A percentile compares a stretch with the other conserved stretches of the same genome.
Evolutionary conservation across 2,113 vertebrate genomes (phyloP).

Genomic region (Anarrhichthys ocellatus): DNA sequence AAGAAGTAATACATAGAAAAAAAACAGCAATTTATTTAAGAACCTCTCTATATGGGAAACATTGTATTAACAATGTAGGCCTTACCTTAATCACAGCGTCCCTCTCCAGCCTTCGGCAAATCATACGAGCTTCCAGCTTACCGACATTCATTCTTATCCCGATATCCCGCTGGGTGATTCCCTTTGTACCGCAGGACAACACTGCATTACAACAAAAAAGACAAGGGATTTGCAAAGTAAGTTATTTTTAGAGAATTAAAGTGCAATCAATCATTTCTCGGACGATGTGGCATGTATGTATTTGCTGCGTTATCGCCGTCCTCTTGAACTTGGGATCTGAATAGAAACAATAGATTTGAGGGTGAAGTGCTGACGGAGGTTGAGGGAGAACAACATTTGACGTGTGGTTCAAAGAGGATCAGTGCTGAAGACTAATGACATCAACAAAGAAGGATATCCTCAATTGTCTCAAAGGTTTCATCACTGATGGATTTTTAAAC

Average conservation of each 20-base stretch:
- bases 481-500: background rate
- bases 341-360: background rate
- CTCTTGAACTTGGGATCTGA: background rate
- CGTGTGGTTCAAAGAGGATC: background rate
- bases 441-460: background rate
- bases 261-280: background rate
- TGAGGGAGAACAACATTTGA: background rate
- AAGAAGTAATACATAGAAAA: background rate
- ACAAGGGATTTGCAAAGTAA: background rate
- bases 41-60: background rate
- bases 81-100: slow-evolving; percentile 90
- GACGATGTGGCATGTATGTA: background rate
- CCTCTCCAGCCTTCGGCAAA: slow-evolving; percentile 90
- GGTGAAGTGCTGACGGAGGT: background rate
- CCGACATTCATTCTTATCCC: slow-evolving; percentile 89
- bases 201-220: slow-evolving; percentile 81
- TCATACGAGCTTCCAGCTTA: slow-evolving; percentile 93
- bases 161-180: slow-evolving; percentile 90
- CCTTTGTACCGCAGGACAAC: slow-evolving; percentile 89
- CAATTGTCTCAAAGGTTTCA: background rate
- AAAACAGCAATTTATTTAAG: background rate
- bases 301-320: background rate
- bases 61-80: background rate
- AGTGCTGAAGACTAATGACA: background rate
- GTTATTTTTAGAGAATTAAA: background rate